Evolutionary conservation across 2,888 invertebrate genomes (phyloP).

Genomic region (Drosophila fungiperda): DNA sequence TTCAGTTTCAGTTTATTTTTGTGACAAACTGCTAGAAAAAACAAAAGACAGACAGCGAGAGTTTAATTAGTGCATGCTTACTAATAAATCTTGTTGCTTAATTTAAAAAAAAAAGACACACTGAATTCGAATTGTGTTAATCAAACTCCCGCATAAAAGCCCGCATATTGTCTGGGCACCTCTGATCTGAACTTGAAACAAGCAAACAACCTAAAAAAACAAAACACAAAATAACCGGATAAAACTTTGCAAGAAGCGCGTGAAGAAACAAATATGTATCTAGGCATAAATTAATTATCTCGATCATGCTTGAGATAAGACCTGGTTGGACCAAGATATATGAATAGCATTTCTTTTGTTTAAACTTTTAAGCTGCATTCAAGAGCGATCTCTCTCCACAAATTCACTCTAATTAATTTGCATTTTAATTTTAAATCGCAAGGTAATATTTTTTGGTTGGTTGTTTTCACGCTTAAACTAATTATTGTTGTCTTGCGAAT

Average conservation of each 20-base stretch:
- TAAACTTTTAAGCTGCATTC: slow-evolving; percentile 1
- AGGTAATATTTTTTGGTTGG: not conserved
- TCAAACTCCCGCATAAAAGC: slow-evolving; percentile 78
- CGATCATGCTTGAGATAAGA: slow-evolving; percentile 53
- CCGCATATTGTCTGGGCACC: slow-evolving; percentile 46
- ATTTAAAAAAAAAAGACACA: slow-evolving; percentile 42
- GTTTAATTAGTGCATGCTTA: slow-evolving; percentile 81
- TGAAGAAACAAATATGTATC: slow-evolving; percentile 51
- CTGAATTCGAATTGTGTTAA: slow-evolving; percentile 65
- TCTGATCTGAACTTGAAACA: slow-evolving; percentile 69
- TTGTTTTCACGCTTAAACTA: slow-evolving; percentile 24
- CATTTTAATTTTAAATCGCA: slow-evolving; percentile 17
- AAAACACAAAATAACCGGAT: slow-evolving; percentile 52
- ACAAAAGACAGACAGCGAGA: slow-evolving; percentile 42
- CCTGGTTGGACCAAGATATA: not conserved
- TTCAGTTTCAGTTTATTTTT: slow-evolving; percentile 39
- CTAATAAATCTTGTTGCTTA: slow-evolving; percentile 79
- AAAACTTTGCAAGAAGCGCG: slow-evolving; percentile 34
- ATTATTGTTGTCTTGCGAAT: slow-evolving; percentile 46
- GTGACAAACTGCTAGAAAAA: slow-evolving; percentile 55
- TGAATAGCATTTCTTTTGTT: not conserved
- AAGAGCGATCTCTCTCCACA: not conserved
- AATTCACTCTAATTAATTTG: slow-evolving; percentile 37
- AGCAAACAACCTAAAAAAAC: slow-evolving; percentile 29
- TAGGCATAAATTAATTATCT: slow-evolving; percentile 64